Conservation (phyloP, 2,797 vertebrate species). For the Poecile montanus region DNA sequence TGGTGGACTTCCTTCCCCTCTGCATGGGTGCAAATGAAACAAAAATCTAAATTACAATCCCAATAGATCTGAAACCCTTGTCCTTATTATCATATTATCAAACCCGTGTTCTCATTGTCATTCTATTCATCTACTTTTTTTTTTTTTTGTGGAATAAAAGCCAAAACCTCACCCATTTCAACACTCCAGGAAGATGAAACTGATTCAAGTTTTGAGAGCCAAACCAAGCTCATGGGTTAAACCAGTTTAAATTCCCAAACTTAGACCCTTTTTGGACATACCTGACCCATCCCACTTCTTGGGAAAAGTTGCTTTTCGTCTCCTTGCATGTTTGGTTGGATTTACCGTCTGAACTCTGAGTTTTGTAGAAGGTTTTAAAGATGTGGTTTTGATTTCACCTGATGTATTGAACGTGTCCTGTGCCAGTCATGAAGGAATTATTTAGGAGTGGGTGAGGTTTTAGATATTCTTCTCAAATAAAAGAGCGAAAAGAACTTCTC, state of each 20-base stretch:
- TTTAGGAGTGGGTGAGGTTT: background rate
- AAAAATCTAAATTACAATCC: background rate
- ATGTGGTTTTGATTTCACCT: background rate
- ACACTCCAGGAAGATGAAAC: accelerated
- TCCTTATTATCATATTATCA: background rate
- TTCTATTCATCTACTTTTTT: background rate
- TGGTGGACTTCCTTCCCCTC: background rate
- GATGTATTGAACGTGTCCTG: background rate
- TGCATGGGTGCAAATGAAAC: accelerated
- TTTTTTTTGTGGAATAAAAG: background rate
- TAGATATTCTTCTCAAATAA: background rate
- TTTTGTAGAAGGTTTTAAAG: background rate
- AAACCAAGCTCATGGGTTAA: background rate
- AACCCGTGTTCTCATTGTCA: background rate
- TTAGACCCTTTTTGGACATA: background rate
- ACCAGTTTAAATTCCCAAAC: background rate
- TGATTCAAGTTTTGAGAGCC: background rate
- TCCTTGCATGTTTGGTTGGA: background rate
- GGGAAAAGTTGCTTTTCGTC: background rate
- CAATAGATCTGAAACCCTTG: background rate
- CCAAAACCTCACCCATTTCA: background rate
- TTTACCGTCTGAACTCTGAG: background rate
- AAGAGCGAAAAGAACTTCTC: background rate
- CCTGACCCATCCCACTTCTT: background rate
- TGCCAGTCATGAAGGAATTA: background rate